Evolutionary conservation across 1,140 invertebrate genomes (phyloP).

Genomic region (Myzus persicae): DNA sequence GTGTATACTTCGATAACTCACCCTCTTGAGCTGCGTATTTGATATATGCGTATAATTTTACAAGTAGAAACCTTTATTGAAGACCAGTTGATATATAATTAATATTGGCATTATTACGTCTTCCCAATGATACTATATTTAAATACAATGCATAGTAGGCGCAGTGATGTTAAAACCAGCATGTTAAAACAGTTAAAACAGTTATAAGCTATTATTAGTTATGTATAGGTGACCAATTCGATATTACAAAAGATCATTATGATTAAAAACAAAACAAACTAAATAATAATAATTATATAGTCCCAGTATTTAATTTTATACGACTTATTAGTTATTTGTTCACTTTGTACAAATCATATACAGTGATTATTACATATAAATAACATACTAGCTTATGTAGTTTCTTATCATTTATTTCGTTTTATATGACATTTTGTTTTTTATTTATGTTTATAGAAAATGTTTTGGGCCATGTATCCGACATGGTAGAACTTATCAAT

Average conservation of each 20-base stretch:
- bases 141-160: not conserved
- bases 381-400: not conserved
- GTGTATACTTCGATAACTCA: too few species aligned
- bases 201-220: not conserved
- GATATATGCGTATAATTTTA: too few species aligned
- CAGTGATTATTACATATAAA: not conserved
- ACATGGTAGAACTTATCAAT: constrained; percentile 64
- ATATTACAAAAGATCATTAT: not conserved
- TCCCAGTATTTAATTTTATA: not conserved
- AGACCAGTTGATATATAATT: not conserved
- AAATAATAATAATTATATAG: too few species aligned
- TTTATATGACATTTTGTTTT: constrained; percentile 22
- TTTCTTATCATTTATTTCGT: not conserved
- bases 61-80: too few species aligned
- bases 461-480: constrained; percentile 64
- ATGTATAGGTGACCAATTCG: not conserved
- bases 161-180: not conserved
- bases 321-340: not conserved
- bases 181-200: not conserved
- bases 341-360: not conserved
- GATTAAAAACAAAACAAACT: not conserved
- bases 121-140: not conserved
- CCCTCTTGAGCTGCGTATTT: too few species aligned
- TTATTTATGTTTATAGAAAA: constrained; percentile 62
- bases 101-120: not conserved